Percentiles rank a stretch among this genome's conserved stretches.
phyloP scores from a whole-genome alignment of 2,113 vertebrate genomes.

The Bos javanicus region DNA sequence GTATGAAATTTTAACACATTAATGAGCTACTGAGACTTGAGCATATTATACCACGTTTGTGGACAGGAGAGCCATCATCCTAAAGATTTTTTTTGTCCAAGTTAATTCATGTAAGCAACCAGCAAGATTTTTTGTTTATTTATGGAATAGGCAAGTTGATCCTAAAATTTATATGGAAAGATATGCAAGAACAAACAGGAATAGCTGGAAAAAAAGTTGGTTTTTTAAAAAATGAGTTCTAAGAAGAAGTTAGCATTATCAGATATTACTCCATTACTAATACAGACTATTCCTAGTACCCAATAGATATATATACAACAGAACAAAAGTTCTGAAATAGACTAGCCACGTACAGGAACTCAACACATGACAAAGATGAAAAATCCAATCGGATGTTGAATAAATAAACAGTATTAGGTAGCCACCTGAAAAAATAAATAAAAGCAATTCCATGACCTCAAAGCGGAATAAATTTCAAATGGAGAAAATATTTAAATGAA shows the following conservation, averaged over 20 bases:
- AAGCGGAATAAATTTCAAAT: constrained; percentile 2
- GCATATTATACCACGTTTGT: background rate
- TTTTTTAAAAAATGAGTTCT: background rate
- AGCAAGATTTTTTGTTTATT: background rate
- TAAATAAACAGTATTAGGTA: background rate
- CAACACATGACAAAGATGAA: background rate
- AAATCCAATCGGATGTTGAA: background rate
- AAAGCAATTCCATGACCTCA: background rate
- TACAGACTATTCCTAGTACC: background rate
- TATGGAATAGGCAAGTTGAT: background rate
- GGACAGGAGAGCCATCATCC: background rate
- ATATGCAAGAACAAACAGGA: background rate
- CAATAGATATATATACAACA: background rate
- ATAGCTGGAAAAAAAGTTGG: background rate
- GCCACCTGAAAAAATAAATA: background rate
- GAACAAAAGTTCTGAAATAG: background rate
- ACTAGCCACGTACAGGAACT: background rate
- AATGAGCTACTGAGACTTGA: background rate
- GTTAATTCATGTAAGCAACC: background rate
- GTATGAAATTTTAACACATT: background rate
- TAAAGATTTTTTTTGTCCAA: background rate
- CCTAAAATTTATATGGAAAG: background rate
- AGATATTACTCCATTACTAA: background rate
- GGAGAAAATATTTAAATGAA: background rate
- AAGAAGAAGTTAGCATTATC: background rate